phyloP scores from a whole-genome alignment of 1,140 invertebrate species.

The Drosophila repletoides region DNA sequence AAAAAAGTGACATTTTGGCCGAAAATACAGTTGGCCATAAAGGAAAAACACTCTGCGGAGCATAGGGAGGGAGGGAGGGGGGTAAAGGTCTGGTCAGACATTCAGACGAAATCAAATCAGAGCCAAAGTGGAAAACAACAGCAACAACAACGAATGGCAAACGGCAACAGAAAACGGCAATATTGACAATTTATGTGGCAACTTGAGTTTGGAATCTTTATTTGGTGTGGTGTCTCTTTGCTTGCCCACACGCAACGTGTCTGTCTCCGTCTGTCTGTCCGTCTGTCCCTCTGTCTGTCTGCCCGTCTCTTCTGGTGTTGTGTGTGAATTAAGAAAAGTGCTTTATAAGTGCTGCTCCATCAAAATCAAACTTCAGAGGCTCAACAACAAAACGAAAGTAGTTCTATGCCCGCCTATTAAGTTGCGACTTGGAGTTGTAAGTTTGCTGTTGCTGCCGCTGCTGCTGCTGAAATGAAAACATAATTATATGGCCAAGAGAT shows the following conservation, averaged over 20 bases:
- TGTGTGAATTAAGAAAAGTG: slow-evolving; percentile 55
- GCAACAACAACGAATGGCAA: slow-evolving; percentile 24
- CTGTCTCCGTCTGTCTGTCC: slow-evolving; percentile 13
- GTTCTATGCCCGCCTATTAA: slow-evolving; percentile 67
- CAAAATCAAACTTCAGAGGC: slow-evolving; percentile 63
- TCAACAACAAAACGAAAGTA: slow-evolving; percentile 70
- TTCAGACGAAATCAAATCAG: slow-evolving; percentile 60
- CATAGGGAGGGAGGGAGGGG: too few species aligned
- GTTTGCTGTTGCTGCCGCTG: too few species aligned
- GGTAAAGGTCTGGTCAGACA: slow-evolving; percentile 32
- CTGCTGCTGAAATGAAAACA: slow-evolving; percentile 61
- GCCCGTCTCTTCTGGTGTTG: not conserved
- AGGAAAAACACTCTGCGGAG: too few species aligned
- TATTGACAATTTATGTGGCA: slow-evolving; percentile 71
- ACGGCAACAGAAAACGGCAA: slow-evolving; percentile 35
- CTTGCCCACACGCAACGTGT: slow-evolving; percentile 47
- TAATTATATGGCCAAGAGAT: slow-evolving; percentile 57
- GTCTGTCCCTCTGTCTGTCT: slow-evolving; percentile 12
- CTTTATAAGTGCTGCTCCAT: slow-evolving; percentile 73
- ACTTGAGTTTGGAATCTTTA: slow-evolving; percentile 41
- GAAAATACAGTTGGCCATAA: slow-evolving; percentile 61
- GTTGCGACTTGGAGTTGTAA: too few species aligned
- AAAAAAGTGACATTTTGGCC: slow-evolving; percentile 79
- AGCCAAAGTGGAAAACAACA: slow-evolving; percentile 67
- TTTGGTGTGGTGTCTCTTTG: slow-evolving; percentile 37